Evolutionary conservation across 2,888 invertebrate species (phyloP).

Genomic region (Cosmorhoe ocellata): DNA sequence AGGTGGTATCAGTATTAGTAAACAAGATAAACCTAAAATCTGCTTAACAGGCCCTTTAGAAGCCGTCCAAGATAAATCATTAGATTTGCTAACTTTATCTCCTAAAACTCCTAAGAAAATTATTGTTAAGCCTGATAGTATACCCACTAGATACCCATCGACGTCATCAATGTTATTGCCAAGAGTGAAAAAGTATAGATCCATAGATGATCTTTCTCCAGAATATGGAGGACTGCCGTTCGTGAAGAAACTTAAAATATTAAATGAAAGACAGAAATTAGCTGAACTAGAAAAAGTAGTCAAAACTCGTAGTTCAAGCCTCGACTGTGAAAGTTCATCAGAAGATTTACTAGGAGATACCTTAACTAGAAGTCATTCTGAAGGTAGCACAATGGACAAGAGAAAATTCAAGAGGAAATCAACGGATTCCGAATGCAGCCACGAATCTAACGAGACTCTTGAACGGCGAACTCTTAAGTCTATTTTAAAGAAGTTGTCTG

Average conservation of each 20-base stretch:
- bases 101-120: constrained; percentile 69
- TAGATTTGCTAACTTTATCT: constrained; percentile 72
- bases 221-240: constrained; percentile 93
- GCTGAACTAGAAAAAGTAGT: constrained; percentile 91
- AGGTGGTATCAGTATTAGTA: constrained; percentile 60
- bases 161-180: constrained; percentile 60
- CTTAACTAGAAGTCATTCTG: constrained; percentile 90
- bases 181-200: constrained; percentile 87
- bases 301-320: constrained; percentile 89
- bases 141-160: constrained; percentile 31
- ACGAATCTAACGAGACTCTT: constrained; percentile 89
- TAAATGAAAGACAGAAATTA: constrained; percentile 93
- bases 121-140: constrained; percentile 51
- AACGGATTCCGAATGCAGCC: constrained; percentile 61
- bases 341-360: constrained; percentile 82
- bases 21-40: constrained; percentile 68
- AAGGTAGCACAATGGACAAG: constrained; percentile 89
- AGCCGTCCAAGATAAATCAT: constrained; percentile 71
- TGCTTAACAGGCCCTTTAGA: constrained; percentile 71
- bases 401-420: constrained; percentile 74
- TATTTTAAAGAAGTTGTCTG: constrained; percentile 91
- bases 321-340: constrained; percentile 86
- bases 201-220: constrained; percentile 93
- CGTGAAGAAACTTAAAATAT: constrained; percentile 93
- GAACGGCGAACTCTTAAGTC: constrained; percentile 92